These are phyloP conservation scores for Esox niger DNA, from an alignment of 2,113 vertebrate species.

Conservation along the genomic window DNA sequence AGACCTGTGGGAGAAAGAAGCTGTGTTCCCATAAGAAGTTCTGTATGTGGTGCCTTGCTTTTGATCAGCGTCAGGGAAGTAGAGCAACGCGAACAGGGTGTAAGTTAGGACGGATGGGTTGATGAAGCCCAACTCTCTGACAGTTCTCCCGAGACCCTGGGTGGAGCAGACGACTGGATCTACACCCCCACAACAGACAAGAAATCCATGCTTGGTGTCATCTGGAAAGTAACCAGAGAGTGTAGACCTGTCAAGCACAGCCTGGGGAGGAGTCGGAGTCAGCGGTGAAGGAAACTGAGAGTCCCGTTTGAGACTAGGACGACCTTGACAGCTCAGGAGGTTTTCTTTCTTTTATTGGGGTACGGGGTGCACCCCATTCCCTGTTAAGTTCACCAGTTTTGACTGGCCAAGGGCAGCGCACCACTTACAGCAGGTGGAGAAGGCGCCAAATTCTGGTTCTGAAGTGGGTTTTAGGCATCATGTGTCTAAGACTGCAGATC, in stretches of 20 bases:
- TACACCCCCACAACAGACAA: background rate
- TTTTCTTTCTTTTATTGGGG: background rate
- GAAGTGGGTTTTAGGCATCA: background rate
- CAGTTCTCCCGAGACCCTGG: conserved; percentile 7
- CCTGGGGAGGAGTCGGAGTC: background rate
- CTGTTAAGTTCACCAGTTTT: background rate
- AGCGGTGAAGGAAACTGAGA: background rate
- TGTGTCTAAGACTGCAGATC: background rate
- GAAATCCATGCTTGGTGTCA: background rate
- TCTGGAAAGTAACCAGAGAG: conserved; percentile 5
- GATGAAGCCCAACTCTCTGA: background rate
- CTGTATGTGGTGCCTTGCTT: too few species aligned
- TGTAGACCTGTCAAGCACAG: background rate
- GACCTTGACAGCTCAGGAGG: background rate
- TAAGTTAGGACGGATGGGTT: background rate
- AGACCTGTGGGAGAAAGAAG: too few species aligned
- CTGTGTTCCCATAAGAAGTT: too few species aligned
- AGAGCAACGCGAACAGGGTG: background rate
- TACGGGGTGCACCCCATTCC: background rate
- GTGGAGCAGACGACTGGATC: conserved; percentile 20
- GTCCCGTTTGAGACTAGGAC: background rate
- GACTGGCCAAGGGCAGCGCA: too few species aligned
- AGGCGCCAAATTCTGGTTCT: too few species aligned
- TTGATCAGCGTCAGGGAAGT: too few species aligned
- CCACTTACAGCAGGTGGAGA: background rate